Evolutionary conservation across 2,113 vertebrate genomes (phyloP), one percentile per base, ranked within the genome.

Genomic region (Antidorcas marsupialis): DNA sequence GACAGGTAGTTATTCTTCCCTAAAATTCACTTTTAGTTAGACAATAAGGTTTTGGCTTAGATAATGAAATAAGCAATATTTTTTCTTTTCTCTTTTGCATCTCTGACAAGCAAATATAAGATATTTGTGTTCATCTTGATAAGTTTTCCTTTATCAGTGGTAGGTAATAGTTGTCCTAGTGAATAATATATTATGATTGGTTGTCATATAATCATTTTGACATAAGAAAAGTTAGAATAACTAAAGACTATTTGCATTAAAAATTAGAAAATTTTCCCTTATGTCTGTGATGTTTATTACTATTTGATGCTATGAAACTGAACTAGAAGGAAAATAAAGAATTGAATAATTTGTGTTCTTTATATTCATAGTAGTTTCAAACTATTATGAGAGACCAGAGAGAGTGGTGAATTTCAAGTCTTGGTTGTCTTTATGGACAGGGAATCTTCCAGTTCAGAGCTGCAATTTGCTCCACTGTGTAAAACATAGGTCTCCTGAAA

Each of bases 131-230:
- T 87, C 50, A 64, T 90, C n/a, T 87, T 94, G 33, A 6, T 71
- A 79, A 59, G 15, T 71, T 33, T 89, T 97, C 27, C 36, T 84
- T 82, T 53, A 59, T 94, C 7, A 33, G 7, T 83, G 50, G 55
- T 85, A 86, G 21, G 27, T 64, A 84, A 82, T 93, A 91, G 71
- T 89, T 95, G 89, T 64, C 30, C 19, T 30, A 88, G 43, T 88
- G 71, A 93, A 95, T 93, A 78, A 95, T 55, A 43, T 78, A 25
- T 86, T 67, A 47, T 4, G 86, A 6, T 87, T 83, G 14, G 2
- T 71, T 91, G n/a, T 95, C n/a, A 55, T 62, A 83, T 74, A 87
- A 87, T 87, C 39, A 64, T 83, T 86, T 95, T 96, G 83, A 74
- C 47, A 76, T 43, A n/a, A 33, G n/a, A 86, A 96, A 93, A 33